Conservation (phyloP, 2,113 vertebrate genomes). For the Marmota monax region DNA sequence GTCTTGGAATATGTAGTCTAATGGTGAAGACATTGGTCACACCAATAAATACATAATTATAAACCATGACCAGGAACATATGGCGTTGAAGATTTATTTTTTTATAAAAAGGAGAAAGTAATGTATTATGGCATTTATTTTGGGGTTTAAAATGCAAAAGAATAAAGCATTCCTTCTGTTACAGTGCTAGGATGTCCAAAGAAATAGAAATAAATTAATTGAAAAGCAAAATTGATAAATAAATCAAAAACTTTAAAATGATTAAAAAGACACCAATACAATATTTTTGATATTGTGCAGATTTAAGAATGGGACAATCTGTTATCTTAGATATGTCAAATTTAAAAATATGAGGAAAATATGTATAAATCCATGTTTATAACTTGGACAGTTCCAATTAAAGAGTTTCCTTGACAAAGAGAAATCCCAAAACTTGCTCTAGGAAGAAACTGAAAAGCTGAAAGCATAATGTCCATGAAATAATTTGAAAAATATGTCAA, state of each 20-base stretch:
- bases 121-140: neutral
- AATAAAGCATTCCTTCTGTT: neutral
- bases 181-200: neutral
- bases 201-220: slow-evolving; percentile 52
- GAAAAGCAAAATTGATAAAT: slow-evolving; percentile 18
- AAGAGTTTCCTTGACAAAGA: slow-evolving; percentile 27
- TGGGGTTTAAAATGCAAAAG: slow-evolving; percentile 10
- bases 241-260: slow-evolving; percentile 27
- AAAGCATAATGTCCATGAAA: slow-evolving; percentile 9
- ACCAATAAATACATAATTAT: neutral
- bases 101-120: neutral
- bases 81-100: neutral
- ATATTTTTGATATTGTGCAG: neutral
- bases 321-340: slow-evolving; percentile 1
- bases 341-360: slow-evolving; percentile 43
- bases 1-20: neutral
- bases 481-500: slow-evolving; percentile 37
- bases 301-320: neutral
- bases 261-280: slow-evolving; percentile 1
- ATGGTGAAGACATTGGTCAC: neutral
- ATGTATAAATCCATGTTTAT: neutral
- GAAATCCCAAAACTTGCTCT: neutral
- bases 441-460: slow-evolving; percentile 17
- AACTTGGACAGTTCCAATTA: neutral
- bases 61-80: neutral